Base-by-base conservation (phyloP, 2,797 vertebrate species). In the Heteromormyrus szaboi region DNA sequence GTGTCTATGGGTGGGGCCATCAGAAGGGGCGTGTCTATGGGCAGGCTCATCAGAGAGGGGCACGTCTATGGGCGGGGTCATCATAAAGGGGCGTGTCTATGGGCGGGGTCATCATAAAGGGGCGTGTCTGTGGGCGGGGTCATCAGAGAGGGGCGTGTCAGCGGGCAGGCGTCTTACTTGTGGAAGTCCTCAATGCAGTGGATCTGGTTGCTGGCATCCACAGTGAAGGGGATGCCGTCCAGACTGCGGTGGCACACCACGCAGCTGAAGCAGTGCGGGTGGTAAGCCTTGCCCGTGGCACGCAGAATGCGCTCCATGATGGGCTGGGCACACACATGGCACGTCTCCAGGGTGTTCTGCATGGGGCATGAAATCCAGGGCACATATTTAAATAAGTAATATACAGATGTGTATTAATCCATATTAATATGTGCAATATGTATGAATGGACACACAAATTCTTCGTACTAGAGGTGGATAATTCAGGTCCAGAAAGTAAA, bases 101-200 rank as follows among this genome's bases (percentile, higher is more conserved):
- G 0, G 5, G 7, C 1, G 0, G 46, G 7, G 46, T 48, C 46
- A 48, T 9, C 8, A 9, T 8, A 48, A 1, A 48, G 46, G 46
- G 54, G 44, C 6, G 0, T 51, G 22, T 54, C 25, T 7, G 56
- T 19, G 4, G 12, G 51, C 9, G 41, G 51, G n/a, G 87, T 22
- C n/a, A 50, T 5, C 48, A 44, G 19, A 51, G 8, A 9, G 41
- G 68, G 72, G 41, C 53, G 50, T 86, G 62, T 22, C n/a, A 44
- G 9, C 54, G 37, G 79, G 33, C n/a, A 6, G 33, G 22, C 12
- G 22, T 2, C 95, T 1, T 96, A 99, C 98, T 97, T 99, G 95
- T 99, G 99, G 92, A 99, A 99, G 94, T 99, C 99, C 94, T 99
- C 97, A 2, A 99, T 99, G 97, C 99, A 99, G 94, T 99, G 97